A percentile compares a stretch with the other conserved stretches of the same genome.
These are phyloP conservation scores for Patiria miniata DNA, from an alignment of 35 echinoderm and acorn worm species.

Conservation along the genomic window DNA sequence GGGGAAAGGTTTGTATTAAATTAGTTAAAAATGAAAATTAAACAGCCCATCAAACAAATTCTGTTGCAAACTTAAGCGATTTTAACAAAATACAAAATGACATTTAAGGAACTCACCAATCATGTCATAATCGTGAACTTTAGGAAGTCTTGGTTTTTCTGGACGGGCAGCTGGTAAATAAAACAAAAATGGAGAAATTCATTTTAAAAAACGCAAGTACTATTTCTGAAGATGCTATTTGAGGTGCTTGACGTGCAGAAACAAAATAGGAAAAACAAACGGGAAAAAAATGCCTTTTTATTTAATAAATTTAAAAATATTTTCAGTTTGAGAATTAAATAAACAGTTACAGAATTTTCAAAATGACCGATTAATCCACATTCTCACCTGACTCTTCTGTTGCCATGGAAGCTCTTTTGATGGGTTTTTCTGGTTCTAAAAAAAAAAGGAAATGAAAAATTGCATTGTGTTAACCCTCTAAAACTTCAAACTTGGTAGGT, in stretches of 20 bases:
- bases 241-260: too few relatives aligned
- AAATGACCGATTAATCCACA: not conserved
- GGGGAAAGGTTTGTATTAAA: not conserved
- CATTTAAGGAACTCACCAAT: not conserved
- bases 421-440: slow-evolving; percentile 50
- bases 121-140: not conserved
- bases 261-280: too few relatives aligned
- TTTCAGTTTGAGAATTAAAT: too few relatives aligned
- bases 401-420: slow-evolving; percentile 38
- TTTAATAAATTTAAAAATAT: too few relatives aligned
- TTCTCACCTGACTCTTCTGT: slow-evolving; percentile 42
- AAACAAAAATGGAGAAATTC: not conserved
- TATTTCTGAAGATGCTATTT: too few relatives aligned
- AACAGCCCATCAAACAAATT: too few relatives aligned
- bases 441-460: not conserved
- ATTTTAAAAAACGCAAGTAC: too few relatives aligned
- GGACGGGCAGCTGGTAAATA: not conserved
- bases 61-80: too few relatives aligned
- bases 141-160: slow-evolving; percentile 22
- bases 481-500: too few relatives aligned
- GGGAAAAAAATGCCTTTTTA: too few relatives aligned
- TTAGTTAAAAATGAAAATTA: too few relatives aligned
- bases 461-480: not conserved
- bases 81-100: not conserved
- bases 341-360: too few relatives aligned